Evolutionary conservation across 2,113 vertebrate species (phyloP).

Genomic region (Cavia porcellus): DNA sequence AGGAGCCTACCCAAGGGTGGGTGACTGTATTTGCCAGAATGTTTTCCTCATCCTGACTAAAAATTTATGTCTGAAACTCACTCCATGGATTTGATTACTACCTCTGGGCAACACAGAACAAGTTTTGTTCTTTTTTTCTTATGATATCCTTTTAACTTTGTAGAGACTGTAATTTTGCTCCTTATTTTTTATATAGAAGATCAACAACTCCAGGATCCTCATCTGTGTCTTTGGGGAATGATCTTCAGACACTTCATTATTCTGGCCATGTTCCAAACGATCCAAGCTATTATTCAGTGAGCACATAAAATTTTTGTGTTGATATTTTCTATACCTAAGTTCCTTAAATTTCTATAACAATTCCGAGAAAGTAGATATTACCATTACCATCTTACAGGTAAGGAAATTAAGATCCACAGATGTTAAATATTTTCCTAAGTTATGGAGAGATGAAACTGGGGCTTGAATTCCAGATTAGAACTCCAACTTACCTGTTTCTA

Average conservation of each 20-base stretch:
- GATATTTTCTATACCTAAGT: not conserved
- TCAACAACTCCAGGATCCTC: not conserved
- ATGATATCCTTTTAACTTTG: not conserved
- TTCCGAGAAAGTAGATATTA: not conserved
- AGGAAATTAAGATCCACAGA: not conserved
- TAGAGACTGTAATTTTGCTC: not conserved
- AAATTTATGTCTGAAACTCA: not conserved
- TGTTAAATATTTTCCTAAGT: not conserved
- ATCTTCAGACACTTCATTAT: not conserved
- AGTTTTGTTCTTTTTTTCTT: not conserved
- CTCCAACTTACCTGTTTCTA: not conserved
- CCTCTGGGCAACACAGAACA: not conserved
- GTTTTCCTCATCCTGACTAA: not conserved
- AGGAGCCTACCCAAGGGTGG: not conserved
- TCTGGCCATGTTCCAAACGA: not conserved
- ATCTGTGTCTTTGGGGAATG: not conserved
- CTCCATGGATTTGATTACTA: slow-evolving; percentile 15
- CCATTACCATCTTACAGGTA: not conserved
- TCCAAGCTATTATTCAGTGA: not conserved
- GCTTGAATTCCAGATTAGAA: slow-evolving; percentile 39
- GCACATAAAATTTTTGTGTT: not conserved
- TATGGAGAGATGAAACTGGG: not conserved
- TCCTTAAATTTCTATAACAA: not conserved
- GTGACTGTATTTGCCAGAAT: not conserved
- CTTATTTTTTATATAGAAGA: not conserved